These are phyloP conservation scores for Otolemur garnettii DNA, from an alignment of 2,113 vertebrate species.

Conservation along the genomic window DNA sequence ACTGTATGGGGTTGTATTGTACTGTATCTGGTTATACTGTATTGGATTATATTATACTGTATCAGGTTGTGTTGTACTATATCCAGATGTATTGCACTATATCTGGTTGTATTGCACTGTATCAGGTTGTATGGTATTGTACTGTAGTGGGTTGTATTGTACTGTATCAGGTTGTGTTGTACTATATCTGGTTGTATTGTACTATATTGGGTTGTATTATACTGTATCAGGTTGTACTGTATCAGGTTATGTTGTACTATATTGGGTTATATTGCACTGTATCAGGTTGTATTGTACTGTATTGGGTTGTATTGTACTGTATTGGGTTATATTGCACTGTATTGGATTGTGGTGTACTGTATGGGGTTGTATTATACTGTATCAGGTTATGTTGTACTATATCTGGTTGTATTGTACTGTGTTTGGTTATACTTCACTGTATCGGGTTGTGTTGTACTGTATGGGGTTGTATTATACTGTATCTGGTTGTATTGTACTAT, in stretches of 20 bases:
- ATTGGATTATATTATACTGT: not conserved
- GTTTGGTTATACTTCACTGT: fast-evolving
- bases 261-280: not conserved
- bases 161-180: not conserved
- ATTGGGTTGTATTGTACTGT: not conserved
- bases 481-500: not conserved
- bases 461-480: not conserved
- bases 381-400: too few species aligned
- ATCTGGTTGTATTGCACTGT: too few species aligned
- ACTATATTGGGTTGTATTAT: not conserved
- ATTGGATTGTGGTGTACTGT: not conserved
- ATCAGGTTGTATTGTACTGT: not conserved
- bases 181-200: not conserved
- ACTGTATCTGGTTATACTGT: too few species aligned
- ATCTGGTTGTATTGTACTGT: not conserved
- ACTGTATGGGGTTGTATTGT: not conserved
- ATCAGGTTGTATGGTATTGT: not conserved
- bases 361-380: too few species aligned
- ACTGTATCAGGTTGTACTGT: too few species aligned
- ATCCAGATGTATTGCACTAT: not conserved
- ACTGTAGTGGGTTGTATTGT: not conserved
- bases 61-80: too few species aligned
- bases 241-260: not conserved
- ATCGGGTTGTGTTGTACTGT: not conserved
- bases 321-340: not conserved